These are phyloP conservation scores for Bugula neritina DNA, from an alignment of 2,888 invertebrate genomes.

Conservation along the genomic window DNA sequence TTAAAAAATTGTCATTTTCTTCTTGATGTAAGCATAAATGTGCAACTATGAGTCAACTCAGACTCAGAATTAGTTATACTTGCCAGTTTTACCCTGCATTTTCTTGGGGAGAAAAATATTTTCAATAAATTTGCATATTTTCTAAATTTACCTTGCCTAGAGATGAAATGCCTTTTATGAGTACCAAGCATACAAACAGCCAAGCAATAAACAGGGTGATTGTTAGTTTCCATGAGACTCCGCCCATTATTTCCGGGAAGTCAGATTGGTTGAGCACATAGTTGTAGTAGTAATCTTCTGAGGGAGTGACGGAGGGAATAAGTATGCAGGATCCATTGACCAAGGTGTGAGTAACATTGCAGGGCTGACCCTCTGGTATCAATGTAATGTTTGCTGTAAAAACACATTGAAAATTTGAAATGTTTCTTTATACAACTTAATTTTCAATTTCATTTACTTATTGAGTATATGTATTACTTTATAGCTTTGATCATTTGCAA, in stretches of 20 bases:
- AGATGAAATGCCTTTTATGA: constrained; percentile 51
- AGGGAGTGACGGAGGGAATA: constrained; percentile 64
- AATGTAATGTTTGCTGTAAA: neutral
- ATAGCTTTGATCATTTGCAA: no score
- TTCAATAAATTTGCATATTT: no score
- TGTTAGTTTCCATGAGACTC: constrained; percentile 43
- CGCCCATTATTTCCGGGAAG: constrained; percentile 46
- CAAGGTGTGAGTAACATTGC: neutral
- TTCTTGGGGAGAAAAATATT: no score
- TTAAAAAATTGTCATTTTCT: no score
- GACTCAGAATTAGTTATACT: no score
- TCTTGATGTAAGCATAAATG: no score
- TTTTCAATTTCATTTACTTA: no score
- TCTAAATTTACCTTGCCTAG: constrained; percentile 50
- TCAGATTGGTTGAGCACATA: constrained; percentile 46
- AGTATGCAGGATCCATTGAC: constrained; percentile 56
- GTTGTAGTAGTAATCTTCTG: constrained; percentile 81
- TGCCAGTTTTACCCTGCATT: no score
- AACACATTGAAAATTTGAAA: no score
- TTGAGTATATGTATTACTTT: no score
- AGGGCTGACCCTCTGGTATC: neutral
- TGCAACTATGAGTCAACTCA: no score
- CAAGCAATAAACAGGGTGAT: constrained; percentile 47
- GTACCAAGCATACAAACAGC: constrained; percentile 45
- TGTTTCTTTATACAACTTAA: no score